A percentile compares a stretch with the other conserved stretches of the same genome.
phyloP scores from a whole-genome alignment of 2,797 vertebrate species.

The Clarias fuscus region DNA sequence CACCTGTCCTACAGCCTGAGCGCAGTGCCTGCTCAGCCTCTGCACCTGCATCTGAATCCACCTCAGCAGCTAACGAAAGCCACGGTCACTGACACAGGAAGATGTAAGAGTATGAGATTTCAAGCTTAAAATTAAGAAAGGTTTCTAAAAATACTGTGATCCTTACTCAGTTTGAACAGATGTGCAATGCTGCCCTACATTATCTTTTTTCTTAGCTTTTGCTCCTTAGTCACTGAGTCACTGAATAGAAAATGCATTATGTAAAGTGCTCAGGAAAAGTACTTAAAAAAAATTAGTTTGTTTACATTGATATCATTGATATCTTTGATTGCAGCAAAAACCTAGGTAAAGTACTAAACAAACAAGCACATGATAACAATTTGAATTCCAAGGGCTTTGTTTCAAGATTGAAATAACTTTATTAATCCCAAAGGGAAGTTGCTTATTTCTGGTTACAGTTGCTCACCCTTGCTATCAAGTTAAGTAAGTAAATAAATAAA shows the following conservation, averaged over 20 bases:
- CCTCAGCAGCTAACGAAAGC: too few relatives aligned
- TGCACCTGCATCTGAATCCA: too few relatives aligned
- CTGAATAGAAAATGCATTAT: background rate
- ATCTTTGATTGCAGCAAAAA: background rate
- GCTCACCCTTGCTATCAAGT: too few relatives aligned
- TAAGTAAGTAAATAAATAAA: too few relatives aligned
- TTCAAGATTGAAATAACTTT: too few relatives aligned
- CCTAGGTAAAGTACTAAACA: background rate
- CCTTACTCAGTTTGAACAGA: background rate
- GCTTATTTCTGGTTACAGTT: too few relatives aligned
- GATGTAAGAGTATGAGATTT: too few relatives aligned
- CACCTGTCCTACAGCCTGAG: too few relatives aligned
- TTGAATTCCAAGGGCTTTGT: background rate
- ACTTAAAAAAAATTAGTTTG: background rate
- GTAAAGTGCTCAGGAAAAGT: background rate
- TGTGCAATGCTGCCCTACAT: background rate
- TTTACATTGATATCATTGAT: background rate
- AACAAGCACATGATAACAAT: background rate
- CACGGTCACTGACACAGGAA: too few relatives aligned
- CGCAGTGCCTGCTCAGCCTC: too few relatives aligned
- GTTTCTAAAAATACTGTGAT: background rate
- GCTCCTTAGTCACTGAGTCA: background rate
- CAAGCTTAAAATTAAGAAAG: too few relatives aligned
- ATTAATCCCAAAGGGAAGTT: too few relatives aligned
- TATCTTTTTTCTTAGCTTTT: background rate